Percentiles rank a stretch among this genome's conserved stretches.
These are phyloP conservation scores for Volucella inflata DNA, from an alignment of 2,888 invertebrate genomes.

Conservation along the genomic window DNA sequence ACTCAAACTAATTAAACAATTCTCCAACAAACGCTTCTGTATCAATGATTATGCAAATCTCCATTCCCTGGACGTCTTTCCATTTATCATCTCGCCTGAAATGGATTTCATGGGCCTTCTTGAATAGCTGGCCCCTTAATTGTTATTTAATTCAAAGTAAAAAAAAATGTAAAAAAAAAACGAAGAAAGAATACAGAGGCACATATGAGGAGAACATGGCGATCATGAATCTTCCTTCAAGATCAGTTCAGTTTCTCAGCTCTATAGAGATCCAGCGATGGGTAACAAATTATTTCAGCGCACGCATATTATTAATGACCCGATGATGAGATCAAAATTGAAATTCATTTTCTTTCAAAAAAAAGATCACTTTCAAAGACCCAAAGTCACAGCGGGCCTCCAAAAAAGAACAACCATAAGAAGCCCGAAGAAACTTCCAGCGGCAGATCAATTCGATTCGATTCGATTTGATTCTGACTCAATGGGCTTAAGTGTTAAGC, in stretches of 20 bases:
- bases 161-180: slow-evolving; percentile 2
- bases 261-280: not conserved
- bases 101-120: slow-evolving; percentile 24
- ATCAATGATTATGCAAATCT: slow-evolving; percentile 52
- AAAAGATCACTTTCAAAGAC: slow-evolving; percentile 37
- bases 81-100: not conserved
- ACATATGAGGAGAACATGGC: not conserved
- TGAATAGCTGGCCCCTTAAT: slow-evolving; percentile 21
- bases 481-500: slow-evolving; percentile 61
- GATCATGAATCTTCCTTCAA: not conserved
- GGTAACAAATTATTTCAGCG: slow-evolving; percentile 60
- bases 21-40: slow-evolving; percentile 51
- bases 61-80: not conserved
- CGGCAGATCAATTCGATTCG: slow-evolving; percentile 29
- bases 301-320: slow-evolving; percentile 69
- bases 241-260: not conserved
- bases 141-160: slow-evolving; percentile 35
- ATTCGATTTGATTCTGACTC: slow-evolving; percentile 34
- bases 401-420: not conserved
- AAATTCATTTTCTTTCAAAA: slow-evolving; percentile 52
- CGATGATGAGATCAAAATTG: slow-evolving; percentile 64
- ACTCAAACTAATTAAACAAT: slow-evolving; percentile 50
- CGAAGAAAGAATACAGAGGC: not conserved
- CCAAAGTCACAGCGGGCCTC: slow-evolving; percentile 13
- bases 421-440: slow-evolving; percentile 10